A percentile compares a stretch with the other conserved stretches of the same genome.
Conservation (phyloP, 2,888 invertebrate genomes). For the Crioceris asparagi region DNA sequence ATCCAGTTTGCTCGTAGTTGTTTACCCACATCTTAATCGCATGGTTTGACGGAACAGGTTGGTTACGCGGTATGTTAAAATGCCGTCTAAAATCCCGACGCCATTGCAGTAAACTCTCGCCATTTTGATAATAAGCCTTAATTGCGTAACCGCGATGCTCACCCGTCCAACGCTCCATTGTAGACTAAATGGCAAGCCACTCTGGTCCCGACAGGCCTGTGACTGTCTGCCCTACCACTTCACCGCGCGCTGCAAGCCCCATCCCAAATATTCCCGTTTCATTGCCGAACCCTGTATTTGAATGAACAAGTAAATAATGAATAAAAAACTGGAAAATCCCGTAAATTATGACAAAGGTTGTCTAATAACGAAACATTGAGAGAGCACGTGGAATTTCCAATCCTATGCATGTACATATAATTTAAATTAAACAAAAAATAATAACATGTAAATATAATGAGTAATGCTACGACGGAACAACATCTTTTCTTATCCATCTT, state of each 20-base stretch:
- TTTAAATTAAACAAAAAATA: too few species aligned
- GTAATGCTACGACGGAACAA: too few species aligned
- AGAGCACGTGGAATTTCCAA: too few species aligned
- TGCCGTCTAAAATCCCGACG: slow-evolving; percentile 8
- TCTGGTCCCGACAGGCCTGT: neutral
- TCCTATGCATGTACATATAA: too few species aligned
- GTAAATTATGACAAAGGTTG: too few species aligned
- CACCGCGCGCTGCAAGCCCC: slow-evolving; percentile 5
- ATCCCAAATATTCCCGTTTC: slow-evolving; percentile 7
- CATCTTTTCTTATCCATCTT: too few species aligned
- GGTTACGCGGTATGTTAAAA: slow-evolving; percentile 14
- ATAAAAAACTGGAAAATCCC: neutral
- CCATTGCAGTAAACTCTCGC: slow-evolving; percentile 11
- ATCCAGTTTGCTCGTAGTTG: slow-evolving; percentile 14
- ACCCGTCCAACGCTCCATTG: slow-evolving; percentile 8
- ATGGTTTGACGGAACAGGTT: slow-evolving; percentile 11
- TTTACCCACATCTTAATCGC: slow-evolving; percentile 14
- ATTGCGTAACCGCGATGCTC: slow-evolving; percentile 12
- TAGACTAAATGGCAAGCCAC: slow-evolving; percentile 4
- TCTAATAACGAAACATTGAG: too few species aligned
- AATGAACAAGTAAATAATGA: slow-evolving; percentile 2
- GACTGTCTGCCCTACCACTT: slow-evolving; percentile 9
- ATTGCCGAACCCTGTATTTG: slow-evolving; percentile 1
- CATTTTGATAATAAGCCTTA: slow-evolving; percentile 13
- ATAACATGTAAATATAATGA: too few species aligned